Base-by-base conservation (phyloP, 2,797 vertebrate species). In the Buphagus erythrorhynchus region DNA sequence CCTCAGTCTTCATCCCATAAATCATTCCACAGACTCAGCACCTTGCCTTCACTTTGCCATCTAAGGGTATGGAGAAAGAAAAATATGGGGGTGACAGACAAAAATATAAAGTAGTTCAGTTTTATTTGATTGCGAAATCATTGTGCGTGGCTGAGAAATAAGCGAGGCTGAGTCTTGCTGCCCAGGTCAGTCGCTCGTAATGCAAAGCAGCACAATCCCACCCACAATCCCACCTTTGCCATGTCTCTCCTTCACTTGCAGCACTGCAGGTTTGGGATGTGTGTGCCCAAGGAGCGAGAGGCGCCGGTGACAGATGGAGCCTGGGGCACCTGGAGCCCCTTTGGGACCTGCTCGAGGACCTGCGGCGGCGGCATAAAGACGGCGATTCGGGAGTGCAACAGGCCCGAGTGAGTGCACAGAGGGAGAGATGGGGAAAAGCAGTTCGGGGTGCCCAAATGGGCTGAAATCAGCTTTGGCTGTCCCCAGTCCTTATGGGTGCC, bases 291-390 rank as follows among this genome's bases (percentile, higher is more conserved):
- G 97, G 99, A 99, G 95, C 98, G 98, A 4, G 99, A 99, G 74
- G 91, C 97, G 2, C 95, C 97, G 1, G 97, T 98, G 54, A 97
- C 98, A 43, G 99, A 99, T 0, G 99, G 99, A 61, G 98, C 99
- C 0, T 99, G 99, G 99, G 99, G 99, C 29, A 98, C 98, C 1
- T 99, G 99, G 99, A 99, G 99, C 96, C 99, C 98, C n/a, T 99
- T 99, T 6, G 99, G 99, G 95, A 98, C 98, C 89, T 99, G 99
- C 97, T 99, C 99, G 0, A 98, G 99, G 91, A 99, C 99, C 7
- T 99, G 99, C 1, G 99, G 99, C 2, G 99, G 99, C 2, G 99
- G 99, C 89, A 99, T 99, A 97, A 99, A 99, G 98, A 99, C 98
- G 0, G 99, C 99, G 1, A 97, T 98, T 52, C 98, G 99, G 4